These are phyloP conservation scores for Anniella stebbinsi DNA, from an alignment of 2,797 vertebrate species.

Conservation along the genomic window DNA sequence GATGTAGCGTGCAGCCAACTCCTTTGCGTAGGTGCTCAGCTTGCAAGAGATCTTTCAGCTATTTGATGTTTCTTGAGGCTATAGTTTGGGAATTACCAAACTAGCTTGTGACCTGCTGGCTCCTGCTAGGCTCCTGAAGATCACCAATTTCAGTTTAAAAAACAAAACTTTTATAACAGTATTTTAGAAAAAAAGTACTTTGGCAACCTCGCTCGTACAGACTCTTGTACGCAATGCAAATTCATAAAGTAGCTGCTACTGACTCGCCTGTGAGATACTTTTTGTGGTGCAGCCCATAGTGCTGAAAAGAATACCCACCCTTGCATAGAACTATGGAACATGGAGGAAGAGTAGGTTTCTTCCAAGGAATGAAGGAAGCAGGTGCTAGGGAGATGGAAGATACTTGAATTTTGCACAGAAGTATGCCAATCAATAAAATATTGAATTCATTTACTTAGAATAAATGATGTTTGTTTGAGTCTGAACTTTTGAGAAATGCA, in stretches of 20 bases:
- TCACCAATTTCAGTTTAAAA: neutral
- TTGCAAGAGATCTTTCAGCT: neutral
- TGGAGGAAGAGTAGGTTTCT: neutral
- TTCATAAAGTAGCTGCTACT: neutral
- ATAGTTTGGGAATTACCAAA: neutral
- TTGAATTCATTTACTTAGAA: neutral
- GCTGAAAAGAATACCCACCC: neutral
- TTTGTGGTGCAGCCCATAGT: neutral
- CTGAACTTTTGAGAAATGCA: neutral
- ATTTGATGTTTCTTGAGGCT: neutral
- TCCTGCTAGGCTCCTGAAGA: neutral
- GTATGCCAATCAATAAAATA: neutral
- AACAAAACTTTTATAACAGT: neutral
- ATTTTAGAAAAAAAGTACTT: neutral
- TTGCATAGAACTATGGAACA: neutral
- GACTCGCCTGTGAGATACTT: neutral
- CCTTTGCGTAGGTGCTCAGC: neutral
- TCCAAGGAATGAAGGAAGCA: neutral
- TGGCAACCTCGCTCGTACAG: neutral
- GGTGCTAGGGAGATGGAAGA: neutral
- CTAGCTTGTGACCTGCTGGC: neutral
- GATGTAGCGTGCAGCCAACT: neutral
- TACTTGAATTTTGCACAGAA: neutral
- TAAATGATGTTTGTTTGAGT: neutral
- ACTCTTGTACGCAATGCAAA: neutral